Percentiles rank a stretch among this genome's conserved stretches.
These are phyloP conservation scores for Oithona nana DNA, from an alignment of 2,888 invertebrate species.

Conservation along the genomic window DNA sequence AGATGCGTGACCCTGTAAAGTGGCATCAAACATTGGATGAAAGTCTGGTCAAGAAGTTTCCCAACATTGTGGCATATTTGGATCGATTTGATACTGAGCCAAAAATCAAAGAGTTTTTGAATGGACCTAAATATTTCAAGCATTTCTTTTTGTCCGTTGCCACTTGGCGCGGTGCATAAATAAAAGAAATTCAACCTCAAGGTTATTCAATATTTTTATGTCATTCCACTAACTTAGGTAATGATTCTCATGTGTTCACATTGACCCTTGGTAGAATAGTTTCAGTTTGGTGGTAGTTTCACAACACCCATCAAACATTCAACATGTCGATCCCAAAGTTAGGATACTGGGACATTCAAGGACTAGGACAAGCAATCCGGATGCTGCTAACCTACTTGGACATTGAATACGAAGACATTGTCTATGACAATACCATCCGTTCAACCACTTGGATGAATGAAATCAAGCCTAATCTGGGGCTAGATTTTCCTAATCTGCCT, in stretches of 20 bases:
- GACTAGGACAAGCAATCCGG: not conserved
- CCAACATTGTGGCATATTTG: slow-evolving; percentile 27
- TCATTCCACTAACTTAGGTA: no score
- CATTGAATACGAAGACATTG: slow-evolving; percentile 28
- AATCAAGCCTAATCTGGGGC: slow-evolving; percentile 26
- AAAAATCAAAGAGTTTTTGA: not conserved
- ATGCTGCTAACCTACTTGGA: slow-evolving; percentile 21
- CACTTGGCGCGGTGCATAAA: no score
- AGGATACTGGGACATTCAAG: no score
- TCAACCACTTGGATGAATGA: slow-evolving; percentile 19
- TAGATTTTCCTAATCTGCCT: slow-evolving; percentile 28
- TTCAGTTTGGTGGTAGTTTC: no score
- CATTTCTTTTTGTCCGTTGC: not conserved
- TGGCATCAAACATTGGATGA: slow-evolving; percentile 26
- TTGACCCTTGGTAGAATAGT: no score
- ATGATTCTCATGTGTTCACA: no score
- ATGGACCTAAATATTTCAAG: not conserved
- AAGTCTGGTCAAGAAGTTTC: slow-evolving; percentile 24
- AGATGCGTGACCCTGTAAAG: slow-evolving; percentile 29
- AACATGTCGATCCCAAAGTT: no score
- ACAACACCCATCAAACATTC: no score
- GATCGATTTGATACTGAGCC: slow-evolving; percentile 23
- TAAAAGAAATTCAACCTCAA: no score
- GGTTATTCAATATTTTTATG: no score
- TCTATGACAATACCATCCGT: slow-evolving; percentile 25